Evolutionary conservation across 2,113 vertebrate genomes (phyloP), one percentile per base, ranked within the genome.

Genomic region (Trematomus loennbergii): DNA sequence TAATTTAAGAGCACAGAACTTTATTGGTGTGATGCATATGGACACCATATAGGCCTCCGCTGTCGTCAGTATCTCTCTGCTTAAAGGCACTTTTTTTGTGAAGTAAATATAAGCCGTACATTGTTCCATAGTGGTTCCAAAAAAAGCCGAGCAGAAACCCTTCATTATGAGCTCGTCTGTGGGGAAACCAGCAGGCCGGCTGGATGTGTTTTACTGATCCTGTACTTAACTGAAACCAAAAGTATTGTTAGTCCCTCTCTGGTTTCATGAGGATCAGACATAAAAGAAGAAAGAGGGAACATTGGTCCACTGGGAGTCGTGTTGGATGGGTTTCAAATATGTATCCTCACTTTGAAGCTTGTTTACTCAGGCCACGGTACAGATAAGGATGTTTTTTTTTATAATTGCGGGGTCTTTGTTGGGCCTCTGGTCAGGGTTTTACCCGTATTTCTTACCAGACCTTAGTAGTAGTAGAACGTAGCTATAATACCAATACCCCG

Each of bases 181-280:
- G 78, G 83, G 86, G 81, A 52, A 87, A 81, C 81, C 71, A 60
- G 83, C 58, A 33, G 79, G 79, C 82, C 49, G 57, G 65, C 78
- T 33, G 79, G 72, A 43, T 68, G 76, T 46, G 82, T 73, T 76
- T 80, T 72, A 69, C 85, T 90, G 82, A 81, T 91, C 88, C 91
- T 91, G 79, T 84, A 89, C 76, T 92, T 91, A 91, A 75, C 83
- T 60, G 57, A 90, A 93, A 88, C 87, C 86, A 91, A 89, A 94
- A 91, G 91, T 89, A 92, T 94, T 94, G 91, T 93, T 93, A 57
- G 94, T 77, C 81, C 54, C 64, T 83, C 84, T 90, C 76, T 69
- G 81, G 73, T 90, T 91, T 90, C 83, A 85, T 77, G 50, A 58
- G 33, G 48, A 17, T 65, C 53, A 72, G 57, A 60, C 36, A 18